Conservation (phyloP, 2,797 vertebrate genomes). For the Rhabdophis nuchalis region DNA sequence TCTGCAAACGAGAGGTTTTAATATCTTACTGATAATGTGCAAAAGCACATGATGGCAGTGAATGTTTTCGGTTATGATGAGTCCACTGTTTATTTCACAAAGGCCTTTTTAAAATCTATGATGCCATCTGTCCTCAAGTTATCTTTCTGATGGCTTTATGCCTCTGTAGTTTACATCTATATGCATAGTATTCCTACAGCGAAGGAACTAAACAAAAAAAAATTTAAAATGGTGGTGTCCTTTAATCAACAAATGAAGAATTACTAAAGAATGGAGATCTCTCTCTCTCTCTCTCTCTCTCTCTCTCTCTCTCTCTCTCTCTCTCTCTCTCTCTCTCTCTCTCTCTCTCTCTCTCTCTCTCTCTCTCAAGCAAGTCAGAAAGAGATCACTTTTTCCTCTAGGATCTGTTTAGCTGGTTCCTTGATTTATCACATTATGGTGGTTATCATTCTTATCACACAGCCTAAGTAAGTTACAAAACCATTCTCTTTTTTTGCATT, state of each 20-base stretch:
- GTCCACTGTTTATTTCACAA: conserved; percentile 53
- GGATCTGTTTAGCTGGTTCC: neutral
- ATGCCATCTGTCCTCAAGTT: conserved; percentile 62
- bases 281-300: conserved; percentile 37
- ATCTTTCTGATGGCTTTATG: conserved; percentile 37
- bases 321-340: conserved; percentile 25
- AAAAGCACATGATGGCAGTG: neutral
- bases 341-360: conserved; percentile 18
- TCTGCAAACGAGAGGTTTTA: conserved; percentile 38
- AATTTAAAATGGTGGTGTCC: conserved; percentile 23
- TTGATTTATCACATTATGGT: conserved; percentile 8
- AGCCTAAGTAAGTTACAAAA: conserved; percentile 5
- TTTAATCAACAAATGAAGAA: conserved; percentile 62
- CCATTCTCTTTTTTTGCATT: neutral
- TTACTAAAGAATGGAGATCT: conserved; percentile 48
- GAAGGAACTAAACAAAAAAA: conserved; percentile 32
- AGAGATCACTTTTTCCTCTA: conserved; percentile 35
- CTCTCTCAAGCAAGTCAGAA: conserved; percentile 53
- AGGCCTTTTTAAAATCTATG: conserved; percentile 42
- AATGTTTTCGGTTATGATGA: conserved; percentile 38
- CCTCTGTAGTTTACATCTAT: conserved; percentile 35
- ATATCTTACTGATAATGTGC: conserved; percentile 9
- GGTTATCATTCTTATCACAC: conserved; percentile 19
- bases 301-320: conserved; percentile 36
- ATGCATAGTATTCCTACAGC: conserved; percentile 34